A percentile compares a stretch with the other conserved stretches of the same genome.
Conservation (phyloP, 2,888 invertebrate species). For the Palloptera scutellata region DNA sequence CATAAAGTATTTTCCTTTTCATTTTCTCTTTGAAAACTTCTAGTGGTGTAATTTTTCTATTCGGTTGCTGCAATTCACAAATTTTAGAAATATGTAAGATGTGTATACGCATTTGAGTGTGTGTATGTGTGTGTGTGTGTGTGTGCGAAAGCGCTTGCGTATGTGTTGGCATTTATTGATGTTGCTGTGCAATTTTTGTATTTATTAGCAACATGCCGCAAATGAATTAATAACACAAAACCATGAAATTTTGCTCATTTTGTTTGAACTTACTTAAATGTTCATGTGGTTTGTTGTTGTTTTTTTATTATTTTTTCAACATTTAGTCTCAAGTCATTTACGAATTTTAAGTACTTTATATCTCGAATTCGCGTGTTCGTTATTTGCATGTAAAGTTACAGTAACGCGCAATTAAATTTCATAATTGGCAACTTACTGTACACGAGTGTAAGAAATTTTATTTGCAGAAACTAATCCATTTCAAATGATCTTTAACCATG, state of each 20-base stretch:
- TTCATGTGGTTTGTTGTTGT: not conserved
- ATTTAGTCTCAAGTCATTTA: too few relatives aligned
- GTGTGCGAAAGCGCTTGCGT: not conserved
- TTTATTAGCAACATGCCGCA: constrained; percentile 35
- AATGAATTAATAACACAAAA: constrained; percentile 44
- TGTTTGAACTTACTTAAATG: constrained; percentile 24
- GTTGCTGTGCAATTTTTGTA: constrained; percentile 13
- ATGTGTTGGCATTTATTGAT: constrained; percentile 5
- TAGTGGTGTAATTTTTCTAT: constrained; percentile 17
- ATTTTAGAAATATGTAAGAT: constrained; percentile 23
- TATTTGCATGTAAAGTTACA: not conserved
- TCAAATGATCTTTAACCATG: too few relatives aligned
- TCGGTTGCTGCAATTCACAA: constrained; percentile 18
- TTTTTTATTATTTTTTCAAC: not conserved
- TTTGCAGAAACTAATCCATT: too few relatives aligned
- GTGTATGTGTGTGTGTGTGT: not conserved
- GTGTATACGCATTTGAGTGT: not conserved
- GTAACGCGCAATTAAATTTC: not conserved
- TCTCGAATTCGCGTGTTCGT: not conserved
- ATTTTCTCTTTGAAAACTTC: not conserved
- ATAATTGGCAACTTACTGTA: too few relatives aligned
- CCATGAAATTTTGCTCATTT: constrained; percentile 37
- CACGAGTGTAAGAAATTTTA: too few relatives aligned
- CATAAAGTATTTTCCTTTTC: not conserved
- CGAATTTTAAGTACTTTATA: not conserved